phyloP scores from a whole-genome alignment of 2,888 invertebrate genomes.

The Chydorus sphaericus region DNA sequence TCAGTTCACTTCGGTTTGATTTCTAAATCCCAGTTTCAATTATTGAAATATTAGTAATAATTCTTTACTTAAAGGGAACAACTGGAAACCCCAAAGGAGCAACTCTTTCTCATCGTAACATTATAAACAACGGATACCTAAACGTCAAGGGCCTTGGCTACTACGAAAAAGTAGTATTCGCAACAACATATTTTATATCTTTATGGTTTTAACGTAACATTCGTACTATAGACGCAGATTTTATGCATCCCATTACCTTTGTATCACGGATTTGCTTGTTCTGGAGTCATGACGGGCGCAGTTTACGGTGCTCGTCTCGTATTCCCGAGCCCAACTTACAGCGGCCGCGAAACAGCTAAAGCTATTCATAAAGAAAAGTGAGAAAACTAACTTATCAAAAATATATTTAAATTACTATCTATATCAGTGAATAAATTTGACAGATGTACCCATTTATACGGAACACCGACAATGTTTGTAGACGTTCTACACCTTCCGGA shows the following conservation, averaged over 20 bases:
- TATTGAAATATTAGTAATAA: not conserved
- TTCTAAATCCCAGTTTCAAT: not conserved
- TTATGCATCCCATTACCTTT: slow-evolving; percentile 49
- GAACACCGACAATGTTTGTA: slow-evolving; percentile 76
- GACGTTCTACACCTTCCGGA: slow-evolving; percentile 39
- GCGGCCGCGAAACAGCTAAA: slow-evolving; percentile 43
- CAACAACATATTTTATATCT: not conserved
- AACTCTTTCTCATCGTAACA: slow-evolving; percentile 48
- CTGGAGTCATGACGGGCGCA: slow-evolving; percentile 42
- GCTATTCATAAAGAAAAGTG: slow-evolving; percentile 51
- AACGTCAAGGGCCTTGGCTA: slow-evolving; percentile 38
- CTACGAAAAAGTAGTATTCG: slow-evolving; percentile 29
- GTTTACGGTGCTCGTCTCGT: slow-evolving; percentile 46
- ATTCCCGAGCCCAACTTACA: slow-evolving; percentile 42
- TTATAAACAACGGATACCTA: slow-evolving; percentile 58
- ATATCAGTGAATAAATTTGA: not conserved
- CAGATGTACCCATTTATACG: slow-evolving; percentile 54
- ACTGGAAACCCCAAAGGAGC: slow-evolving; percentile 37
- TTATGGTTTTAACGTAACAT: not conserved
- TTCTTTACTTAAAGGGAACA: slow-evolving; percentile 28
- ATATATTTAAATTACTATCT: not conserved
- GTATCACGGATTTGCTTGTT: slow-evolving; percentile 66
- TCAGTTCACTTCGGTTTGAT: slow-evolving; percentile 57
- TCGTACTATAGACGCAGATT: slow-evolving; percentile 21
- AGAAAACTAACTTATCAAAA: slow-evolving; percentile 18